Evolutionary conservation across 2,888 invertebrate species (phyloP).

Genomic region (Augiades crinisus): DNA sequence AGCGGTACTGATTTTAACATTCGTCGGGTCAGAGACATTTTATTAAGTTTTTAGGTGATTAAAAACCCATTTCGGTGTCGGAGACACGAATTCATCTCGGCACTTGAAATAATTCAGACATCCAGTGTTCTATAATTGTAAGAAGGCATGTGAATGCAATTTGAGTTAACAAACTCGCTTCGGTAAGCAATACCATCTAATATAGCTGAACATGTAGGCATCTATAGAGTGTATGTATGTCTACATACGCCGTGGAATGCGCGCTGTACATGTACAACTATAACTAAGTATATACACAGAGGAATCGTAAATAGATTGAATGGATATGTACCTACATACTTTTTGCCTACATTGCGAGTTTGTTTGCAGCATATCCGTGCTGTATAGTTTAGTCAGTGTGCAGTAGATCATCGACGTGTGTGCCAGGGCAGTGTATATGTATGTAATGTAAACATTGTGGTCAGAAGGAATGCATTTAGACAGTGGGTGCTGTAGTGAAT

Average conservation of each 20-base stretch:
- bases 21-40: no score
- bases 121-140: constrained; percentile 12
- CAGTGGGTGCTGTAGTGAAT: constrained; percentile 73
- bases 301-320: constrained; percentile 80
- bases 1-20: no score
- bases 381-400: constrained; percentile 56
- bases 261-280: constrained; percentile 55
- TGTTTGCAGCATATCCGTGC: constrained; percentile 55
- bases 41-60: no score
- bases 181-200: constrained; percentile 40
- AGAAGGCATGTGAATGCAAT: constrained; percentile 34
- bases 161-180: constrained; percentile 36
- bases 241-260: constrained; percentile 72
- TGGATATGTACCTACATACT: constrained; percentile 67
- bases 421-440: constrained; percentile 52
- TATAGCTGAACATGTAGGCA: constrained; percentile 44
- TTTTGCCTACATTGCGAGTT: constrained; percentile 67
- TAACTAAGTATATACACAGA: constrained; percentile 64
- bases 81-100: no score
- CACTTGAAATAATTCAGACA: background rate
- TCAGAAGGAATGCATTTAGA: constrained; percentile 75
- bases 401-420: constrained; percentile 42
- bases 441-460: constrained; percentile 78
- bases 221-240: constrained; percentile 60
- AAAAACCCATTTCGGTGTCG: no score